Percentiles rank a stretch among this genome's conserved stretches.
These are phyloP conservation scores for Synanceia verrucosa DNA, from an alignment of 2,797 vertebrate species.

Conservation along the genomic window DNA sequence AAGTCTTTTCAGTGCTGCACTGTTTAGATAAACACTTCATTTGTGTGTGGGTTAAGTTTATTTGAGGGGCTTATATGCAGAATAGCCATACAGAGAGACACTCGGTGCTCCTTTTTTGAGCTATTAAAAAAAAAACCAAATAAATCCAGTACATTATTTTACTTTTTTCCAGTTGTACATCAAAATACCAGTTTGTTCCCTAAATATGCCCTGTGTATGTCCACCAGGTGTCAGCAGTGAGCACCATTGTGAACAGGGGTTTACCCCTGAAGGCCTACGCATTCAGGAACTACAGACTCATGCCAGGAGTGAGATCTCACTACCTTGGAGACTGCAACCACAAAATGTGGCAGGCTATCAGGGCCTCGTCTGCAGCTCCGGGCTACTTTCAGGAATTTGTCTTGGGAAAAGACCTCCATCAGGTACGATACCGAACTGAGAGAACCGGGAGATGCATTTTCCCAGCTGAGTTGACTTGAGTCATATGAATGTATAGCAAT, in stretches of 20 bases:
- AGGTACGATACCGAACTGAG: conserved; percentile 78
- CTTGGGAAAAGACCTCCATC: conserved; percentile 93
- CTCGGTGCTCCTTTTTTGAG: not conserved
- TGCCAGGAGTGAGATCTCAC: conserved; percentile 92
- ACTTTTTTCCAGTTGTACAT: not conserved
- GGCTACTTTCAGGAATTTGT: conserved; percentile 96
- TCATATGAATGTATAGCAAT: not conserved
- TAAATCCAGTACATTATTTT: not conserved
- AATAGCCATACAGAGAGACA: not conserved
- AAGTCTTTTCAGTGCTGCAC: not conserved
- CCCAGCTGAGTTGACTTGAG: not conserved
- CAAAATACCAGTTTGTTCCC: not conserved
- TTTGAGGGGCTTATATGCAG: not conserved
- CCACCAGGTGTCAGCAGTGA: conserved; percentile 94
- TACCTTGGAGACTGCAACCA: conserved; percentile 91
- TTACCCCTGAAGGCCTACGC: conserved; percentile 92
- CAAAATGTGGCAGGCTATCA: conserved; percentile 95
- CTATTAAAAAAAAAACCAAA: not conserved
- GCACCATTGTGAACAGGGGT: conserved; percentile 94
- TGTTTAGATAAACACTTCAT: not conserved
- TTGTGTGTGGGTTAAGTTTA: not conserved
- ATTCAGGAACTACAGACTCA: conserved; percentile 95
- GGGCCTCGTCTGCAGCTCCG: conserved; percentile 95
- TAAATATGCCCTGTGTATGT: conserved; percentile 1
- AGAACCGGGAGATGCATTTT: not conserved